Evolutionary conservation across 2,797 vertebrate species (phyloP).

Genomic region (Lerista edwardsae): DNA sequence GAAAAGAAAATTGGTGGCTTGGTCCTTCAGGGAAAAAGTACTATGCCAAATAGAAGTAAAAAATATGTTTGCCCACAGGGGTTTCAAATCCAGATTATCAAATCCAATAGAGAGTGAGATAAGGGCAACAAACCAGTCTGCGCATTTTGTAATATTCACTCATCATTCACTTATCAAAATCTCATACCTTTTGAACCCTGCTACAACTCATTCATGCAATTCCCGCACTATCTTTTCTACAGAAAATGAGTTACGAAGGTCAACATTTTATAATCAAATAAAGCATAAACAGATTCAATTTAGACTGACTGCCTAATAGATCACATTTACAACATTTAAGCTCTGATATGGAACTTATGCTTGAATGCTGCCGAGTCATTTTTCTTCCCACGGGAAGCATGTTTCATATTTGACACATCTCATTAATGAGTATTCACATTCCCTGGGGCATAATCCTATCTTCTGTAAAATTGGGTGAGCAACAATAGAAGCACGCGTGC

Average conservation of each 20-base stretch:
- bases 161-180: neutral
- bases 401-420: slow-evolving; percentile 19
- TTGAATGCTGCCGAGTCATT: slow-evolving; percentile 8
- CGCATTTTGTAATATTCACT: too few species aligned
- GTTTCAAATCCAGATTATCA: too few species aligned
- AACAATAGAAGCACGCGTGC: slow-evolving; percentile 1
- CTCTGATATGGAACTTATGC: slow-evolving; percentile 12
- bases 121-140: too few species aligned
- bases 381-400: slow-evolving; percentile 18
- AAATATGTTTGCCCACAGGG: too few species aligned
- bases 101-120: too few species aligned
- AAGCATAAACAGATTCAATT: slow-evolving; percentile 29
- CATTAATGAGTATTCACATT: slow-evolving; percentile 29
- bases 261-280: slow-evolving; percentile 17
- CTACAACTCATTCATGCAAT: neutral
- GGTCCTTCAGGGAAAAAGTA: too few species aligned
- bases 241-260: neutral
- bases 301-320: slow-evolving; percentile 18
- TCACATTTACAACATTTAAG: slow-evolving; percentile 15
- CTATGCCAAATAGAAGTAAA: too few species aligned
- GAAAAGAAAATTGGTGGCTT: too few species aligned
- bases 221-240: neutral
- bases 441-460: neutral
- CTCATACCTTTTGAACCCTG: neutral
- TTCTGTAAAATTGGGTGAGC: neutral